These are phyloP conservation scores for Manacus vitellinus DNA, from an alignment of 2,113 vertebrate genomes.

Conservation along the genomic window DNA sequence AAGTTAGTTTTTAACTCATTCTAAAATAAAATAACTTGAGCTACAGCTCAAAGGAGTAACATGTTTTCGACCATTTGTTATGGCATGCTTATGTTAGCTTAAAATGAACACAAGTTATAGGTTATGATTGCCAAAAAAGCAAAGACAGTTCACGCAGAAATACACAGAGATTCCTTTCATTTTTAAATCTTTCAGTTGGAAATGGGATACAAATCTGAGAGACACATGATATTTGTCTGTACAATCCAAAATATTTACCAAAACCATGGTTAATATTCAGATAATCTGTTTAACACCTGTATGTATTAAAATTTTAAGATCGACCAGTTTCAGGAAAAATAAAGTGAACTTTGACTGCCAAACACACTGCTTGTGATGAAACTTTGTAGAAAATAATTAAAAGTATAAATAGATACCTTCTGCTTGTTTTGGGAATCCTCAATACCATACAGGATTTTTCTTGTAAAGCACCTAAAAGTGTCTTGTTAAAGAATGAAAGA, in stretches of 20 bases:
- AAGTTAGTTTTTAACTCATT: neutral
- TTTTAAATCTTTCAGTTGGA: neutral
- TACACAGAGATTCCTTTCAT: neutral
- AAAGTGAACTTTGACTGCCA: neutral
- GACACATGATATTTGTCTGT: neutral
- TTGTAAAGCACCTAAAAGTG: neutral
- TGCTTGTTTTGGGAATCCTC: neutral
- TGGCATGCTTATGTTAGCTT: neutral
- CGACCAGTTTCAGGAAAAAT: neutral
- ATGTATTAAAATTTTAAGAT: neutral
- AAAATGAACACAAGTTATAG: neutral
- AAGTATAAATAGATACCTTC: neutral
- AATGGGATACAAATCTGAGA: neutral
- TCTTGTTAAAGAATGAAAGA: neutral
- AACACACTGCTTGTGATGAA: neutral
- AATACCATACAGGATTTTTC: accelerated
- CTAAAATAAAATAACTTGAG: neutral
- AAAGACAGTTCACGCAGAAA: neutral
- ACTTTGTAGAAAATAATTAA: neutral
- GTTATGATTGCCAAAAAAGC: neutral
- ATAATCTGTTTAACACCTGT: neutral
- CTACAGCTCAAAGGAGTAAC: neutral
- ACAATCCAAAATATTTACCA: neutral
- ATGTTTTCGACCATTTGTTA: neutral
- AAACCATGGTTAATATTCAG: neutral